These are phyloP conservation scores for Idaea biselata DNA, from an alignment of 2,888 invertebrate species.

Conservation along the genomic window DNA sequence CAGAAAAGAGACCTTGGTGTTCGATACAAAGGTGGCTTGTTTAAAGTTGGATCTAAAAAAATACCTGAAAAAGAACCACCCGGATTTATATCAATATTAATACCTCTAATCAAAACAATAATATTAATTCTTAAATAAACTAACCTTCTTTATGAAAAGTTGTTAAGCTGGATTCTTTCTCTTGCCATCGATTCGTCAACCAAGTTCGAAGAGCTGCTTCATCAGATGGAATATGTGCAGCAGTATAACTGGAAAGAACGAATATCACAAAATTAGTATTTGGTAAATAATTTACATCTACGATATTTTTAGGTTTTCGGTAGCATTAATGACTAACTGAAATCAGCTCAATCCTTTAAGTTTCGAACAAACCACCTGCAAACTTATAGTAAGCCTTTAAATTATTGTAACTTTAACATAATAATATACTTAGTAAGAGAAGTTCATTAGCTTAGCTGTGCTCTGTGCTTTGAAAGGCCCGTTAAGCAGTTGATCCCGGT, in stretches of 20 bases:
- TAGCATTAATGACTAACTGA: no score
- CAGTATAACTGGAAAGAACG: slow-evolving; percentile 73
- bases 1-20: slow-evolving; percentile 45
- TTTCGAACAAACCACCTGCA: no score
- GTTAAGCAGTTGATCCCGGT: no score
- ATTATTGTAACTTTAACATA: no score
- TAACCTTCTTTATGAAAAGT: slow-evolving; percentile 80
- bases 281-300: no score
- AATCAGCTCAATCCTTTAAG: no score
- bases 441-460: no score
- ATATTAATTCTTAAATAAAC: neutral
- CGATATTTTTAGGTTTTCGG: no score
- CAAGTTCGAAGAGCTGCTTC: slow-evolving; percentile 81
- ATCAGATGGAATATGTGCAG: slow-evolving; percentile 79
- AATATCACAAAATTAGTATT: neutral
- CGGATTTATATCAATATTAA: neutral
- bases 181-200: slow-evolving; percentile 83
- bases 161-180: slow-evolving; percentile 82
- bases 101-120: neutral
- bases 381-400: no score
- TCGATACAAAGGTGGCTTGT: slow-evolving; percentile 45
- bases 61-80: slow-evolving; percentile 52
- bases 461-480: no score
- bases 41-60: slow-evolving; percentile 55
- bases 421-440: no score